A percentile compares a stretch with the other conserved stretches of the same genome.
phyloP scores from a whole-genome alignment of 2,113 vertebrate species.

The Nipponia nippon region DNA sequence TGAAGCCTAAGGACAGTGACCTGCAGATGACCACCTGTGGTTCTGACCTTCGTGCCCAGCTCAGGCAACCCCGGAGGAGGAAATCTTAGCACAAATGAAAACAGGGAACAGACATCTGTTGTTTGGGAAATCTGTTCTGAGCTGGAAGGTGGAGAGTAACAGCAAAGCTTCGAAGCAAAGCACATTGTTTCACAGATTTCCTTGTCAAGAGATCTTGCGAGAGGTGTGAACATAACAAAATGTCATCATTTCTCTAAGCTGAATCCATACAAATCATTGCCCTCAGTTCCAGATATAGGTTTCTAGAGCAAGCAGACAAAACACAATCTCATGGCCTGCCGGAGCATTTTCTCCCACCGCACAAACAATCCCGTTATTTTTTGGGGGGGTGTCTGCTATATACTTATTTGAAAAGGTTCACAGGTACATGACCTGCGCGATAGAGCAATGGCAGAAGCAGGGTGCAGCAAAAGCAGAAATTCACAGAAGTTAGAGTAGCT shows the following conservation, averaged over 20 bases:
- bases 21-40: neutral
- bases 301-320: conserved; percentile 4
- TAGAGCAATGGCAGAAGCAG: neutral
- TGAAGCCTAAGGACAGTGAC: neutral
- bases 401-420: neutral
- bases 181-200: conserved; percentile 53
- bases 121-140: conserved; percentile 33
- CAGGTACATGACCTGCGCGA: fast-evolving
- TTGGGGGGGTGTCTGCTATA: neutral
- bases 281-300: neutral
- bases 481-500: neutral
- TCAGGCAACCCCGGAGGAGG: neutral
- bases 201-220: conserved; percentile 31
- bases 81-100: neutral
- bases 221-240: conserved; percentile 53
- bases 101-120: conserved; percentile 10
- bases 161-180: conserved; percentile 31
- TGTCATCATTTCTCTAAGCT: neutral
- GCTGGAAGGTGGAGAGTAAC: conserved; percentile 25
- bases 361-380: neutral
- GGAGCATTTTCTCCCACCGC: neutral
- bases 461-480: neutral
- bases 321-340: neutral
- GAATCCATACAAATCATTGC: neutral
- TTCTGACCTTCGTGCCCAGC: neutral